A percentile compares a stretch with the other conserved stretches of the same genome.
These are phyloP conservation scores for Leptobrachium ailaonicum DNA, from an alignment of 2,113 vertebrate genomes.

Conservation along the genomic window DNA sequence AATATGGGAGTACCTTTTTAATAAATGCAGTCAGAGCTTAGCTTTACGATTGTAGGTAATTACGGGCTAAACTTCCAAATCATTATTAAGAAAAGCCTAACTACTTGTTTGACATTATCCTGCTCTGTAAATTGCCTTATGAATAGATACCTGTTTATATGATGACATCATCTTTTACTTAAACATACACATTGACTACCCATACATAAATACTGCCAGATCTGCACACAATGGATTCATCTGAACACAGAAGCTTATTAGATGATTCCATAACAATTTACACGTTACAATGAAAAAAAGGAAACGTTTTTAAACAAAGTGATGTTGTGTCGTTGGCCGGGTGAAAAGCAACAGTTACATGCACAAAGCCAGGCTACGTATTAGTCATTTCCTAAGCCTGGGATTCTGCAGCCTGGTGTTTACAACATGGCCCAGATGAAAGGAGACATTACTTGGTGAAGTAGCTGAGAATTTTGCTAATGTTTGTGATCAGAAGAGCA, in stretches of 20 bases:
- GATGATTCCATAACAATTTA: conserved; percentile 40
- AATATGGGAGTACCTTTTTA: too few species aligned
- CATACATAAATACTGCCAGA: conserved; percentile 1
- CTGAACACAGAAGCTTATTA: conserved; percentile 2
- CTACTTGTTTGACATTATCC: too few species aligned
- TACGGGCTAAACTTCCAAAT: too few species aligned
- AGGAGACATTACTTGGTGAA: conserved; percentile 20
- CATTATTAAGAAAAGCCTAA: too few species aligned
- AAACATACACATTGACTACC: background rate
- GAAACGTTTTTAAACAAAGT: conserved; percentile 33
- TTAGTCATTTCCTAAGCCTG: conserved; percentile 43
- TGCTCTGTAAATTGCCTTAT: background rate
- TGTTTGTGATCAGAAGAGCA: conserved; percentile 44
- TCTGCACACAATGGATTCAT: conserved; percentile 1
- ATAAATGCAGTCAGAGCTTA: too few species aligned
- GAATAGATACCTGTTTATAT: background rate
- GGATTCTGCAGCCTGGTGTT: conserved; percentile 32
- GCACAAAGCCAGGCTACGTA: conserved; percentile 33
- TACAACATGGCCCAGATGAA: conserved; percentile 36
- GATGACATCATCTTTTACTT: background rate
- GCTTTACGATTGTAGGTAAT: too few species aligned
- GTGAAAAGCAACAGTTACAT: conserved; percentile 3
- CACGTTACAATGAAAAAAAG: conserved; percentile 22
- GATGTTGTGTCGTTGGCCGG: conserved; percentile 14
- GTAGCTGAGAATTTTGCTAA: conserved; percentile 44